Percentiles rank a stretch among this genome's conserved stretches.
Conservation (phyloP, 2,888 invertebrate genomes). For the Chrysolina haemoptera region DNA sequence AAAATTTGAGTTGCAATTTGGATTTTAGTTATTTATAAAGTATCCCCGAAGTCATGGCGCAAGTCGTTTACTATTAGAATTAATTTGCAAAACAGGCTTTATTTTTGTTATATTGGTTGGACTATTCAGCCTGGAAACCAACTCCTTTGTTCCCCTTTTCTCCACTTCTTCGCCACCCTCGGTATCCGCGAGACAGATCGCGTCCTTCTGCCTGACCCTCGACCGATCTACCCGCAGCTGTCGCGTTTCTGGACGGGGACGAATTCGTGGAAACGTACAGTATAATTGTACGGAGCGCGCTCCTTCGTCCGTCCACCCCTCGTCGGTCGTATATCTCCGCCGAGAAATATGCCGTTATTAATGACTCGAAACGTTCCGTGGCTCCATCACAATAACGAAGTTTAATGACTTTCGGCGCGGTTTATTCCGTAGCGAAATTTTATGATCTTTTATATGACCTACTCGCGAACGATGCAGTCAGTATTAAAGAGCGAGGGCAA, state of each 20-base stretch:
- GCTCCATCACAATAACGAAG: conserved; percentile 13
- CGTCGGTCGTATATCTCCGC: background rate
- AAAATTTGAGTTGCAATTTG: too few species aligned
- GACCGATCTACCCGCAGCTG: conserved; percentile 56
- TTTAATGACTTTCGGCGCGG: conserved; percentile 14
- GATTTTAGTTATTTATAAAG: too few species aligned
- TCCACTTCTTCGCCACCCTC: conserved; percentile 38
- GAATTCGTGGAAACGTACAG: conserved; percentile 49
- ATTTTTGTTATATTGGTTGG: too few species aligned
- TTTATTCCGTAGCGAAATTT: conserved; percentile 6
- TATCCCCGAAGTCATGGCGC: too few species aligned
- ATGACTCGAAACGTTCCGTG: background rate
- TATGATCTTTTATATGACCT: conserved; percentile 14
- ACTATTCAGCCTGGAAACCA: background rate
- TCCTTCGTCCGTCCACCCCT: conserved; percentile 23
- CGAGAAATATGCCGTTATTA: background rate
- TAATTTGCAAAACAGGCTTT: too few species aligned
- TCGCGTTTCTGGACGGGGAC: conserved; percentile 55
- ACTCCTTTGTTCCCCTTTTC: background rate
- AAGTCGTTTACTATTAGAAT: too few species aligned
- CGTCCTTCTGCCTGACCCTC: conserved; percentile 44
- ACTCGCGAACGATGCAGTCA: conserved; percentile 3
- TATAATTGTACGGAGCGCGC: conserved; percentile 18
- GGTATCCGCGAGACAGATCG: conserved; percentile 48
- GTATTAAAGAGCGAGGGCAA: background rate